A percentile compares a stretch with the other conserved stretches of the same genome.
Conservation (phyloP, 2,113 vertebrate genomes). For the Chloebia gouldiae region DNA sequence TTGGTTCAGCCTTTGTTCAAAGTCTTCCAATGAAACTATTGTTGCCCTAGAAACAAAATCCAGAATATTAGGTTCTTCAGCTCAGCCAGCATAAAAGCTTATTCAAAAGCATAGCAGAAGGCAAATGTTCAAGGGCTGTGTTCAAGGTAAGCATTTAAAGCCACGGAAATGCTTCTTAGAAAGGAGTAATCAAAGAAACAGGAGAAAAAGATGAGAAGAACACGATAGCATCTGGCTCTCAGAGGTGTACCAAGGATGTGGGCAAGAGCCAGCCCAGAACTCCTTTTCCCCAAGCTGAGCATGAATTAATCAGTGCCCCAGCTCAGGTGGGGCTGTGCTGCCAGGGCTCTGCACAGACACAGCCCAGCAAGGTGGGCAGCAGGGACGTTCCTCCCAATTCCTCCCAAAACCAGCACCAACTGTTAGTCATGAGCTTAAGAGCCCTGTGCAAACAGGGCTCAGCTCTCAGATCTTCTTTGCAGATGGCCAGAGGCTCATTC, state of each 20-base stretch:
- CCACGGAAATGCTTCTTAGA: not conserved
- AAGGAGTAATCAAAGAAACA: not conserved
- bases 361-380: not conserved
- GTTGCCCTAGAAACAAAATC: slow-evolving; percentile 83
- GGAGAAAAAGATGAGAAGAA: not conserved
- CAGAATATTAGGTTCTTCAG: slow-evolving; percentile 44
- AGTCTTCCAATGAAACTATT: slow-evolving; percentile 98
- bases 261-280: not conserved
- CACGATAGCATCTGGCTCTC: not conserved
- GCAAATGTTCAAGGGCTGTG: not conserved
- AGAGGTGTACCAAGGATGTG: not conserved
- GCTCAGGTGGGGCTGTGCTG: not conserved
- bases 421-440: not conserved
- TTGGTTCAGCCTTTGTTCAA: slow-evolving; percentile 96
- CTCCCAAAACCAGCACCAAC: not conserved
- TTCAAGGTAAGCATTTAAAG: not conserved
- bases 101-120: not conserved
- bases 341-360: not conserved
- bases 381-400: not conserved
- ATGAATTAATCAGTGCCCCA: not conserved
- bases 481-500: slow-evolving; percentile 31
- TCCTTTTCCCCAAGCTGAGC: not conserved
- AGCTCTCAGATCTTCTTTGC: not conserved
- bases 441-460: not conserved
- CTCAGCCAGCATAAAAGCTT: not conserved